A percentile compares a stretch with the other conserved stretches of the same genome.
phyloP scores from a whole-genome alignment of 92 coral and sea anemone species.

The Epizoanthus scotinus region DNA sequence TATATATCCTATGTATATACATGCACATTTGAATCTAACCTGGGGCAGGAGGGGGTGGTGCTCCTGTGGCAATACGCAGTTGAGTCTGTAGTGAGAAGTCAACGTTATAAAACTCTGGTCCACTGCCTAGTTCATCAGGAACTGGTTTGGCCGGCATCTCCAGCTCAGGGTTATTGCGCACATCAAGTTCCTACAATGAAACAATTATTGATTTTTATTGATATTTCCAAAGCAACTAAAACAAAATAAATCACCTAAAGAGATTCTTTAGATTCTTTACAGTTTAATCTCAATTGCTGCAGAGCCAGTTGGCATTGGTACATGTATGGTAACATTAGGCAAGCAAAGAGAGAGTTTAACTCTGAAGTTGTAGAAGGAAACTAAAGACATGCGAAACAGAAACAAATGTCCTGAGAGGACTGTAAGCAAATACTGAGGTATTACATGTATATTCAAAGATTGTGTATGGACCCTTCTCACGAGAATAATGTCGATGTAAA shows the following conservation, averaged over 20 bases:
- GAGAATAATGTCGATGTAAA: too few relatives aligned
- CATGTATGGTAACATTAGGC: too few relatives aligned
- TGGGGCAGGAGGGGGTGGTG: constrained; percentile 88
- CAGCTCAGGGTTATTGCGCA: constrained; percentile 93
- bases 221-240: not conserved
- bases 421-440: too few relatives aligned
- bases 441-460: too few relatives aligned
- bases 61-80: constrained; percentile 98
- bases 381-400: too few relatives aligned
- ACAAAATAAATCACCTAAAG: not conserved
- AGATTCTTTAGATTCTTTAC: too few relatives aligned
- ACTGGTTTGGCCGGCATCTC: constrained; percentile 99
- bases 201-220: not conserved
- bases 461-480: too few relatives aligned
- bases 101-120: constrained; percentile 93
- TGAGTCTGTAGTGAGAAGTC: constrained; percentile 97
- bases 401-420: too few relatives aligned
- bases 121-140: constrained; percentile 93
- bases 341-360: too few relatives aligned
- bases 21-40: constrained; percentile 44
- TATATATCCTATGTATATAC: not conserved
- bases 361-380: too few relatives aligned
- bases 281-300: too few relatives aligned
- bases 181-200: constrained; percentile 83
- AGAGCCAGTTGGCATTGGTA: too few relatives aligned